Evolutionary conservation across 2,113 vertebrate genomes (phyloP), one percentile per base, ranked within the genome.

Genomic region (Eulacestoma nigropectus): DNA sequence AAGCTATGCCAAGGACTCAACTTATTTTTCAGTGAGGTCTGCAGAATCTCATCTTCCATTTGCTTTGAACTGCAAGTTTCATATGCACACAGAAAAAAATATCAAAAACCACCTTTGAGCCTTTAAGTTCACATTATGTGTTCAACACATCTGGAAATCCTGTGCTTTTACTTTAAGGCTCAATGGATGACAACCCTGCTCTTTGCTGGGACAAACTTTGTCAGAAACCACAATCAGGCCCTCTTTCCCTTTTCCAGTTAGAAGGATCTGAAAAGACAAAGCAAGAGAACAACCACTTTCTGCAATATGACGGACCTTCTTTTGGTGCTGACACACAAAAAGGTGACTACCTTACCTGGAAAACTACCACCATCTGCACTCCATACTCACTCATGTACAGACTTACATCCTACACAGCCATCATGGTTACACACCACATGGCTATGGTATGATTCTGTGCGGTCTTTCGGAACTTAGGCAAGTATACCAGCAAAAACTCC

Each of bases 1-100:
- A 93, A 84, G 82, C 57, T 73, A 93, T 60, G 69, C 77, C 73
- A 81, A 77, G 37, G 74, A 92, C 82, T 90, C 78, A 87, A 87
- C 74, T 60, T 76, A 16, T 73, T 87, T 87, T 87, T 74, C 85
- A 87, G 74, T 47, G 41, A 77, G 72, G 44, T 77, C 80, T 83
- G 57, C 53, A 86, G 64, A 84, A 87, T 78, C 50, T 78, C 46
- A 49, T 74, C 81, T 95, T 89, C 81, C 68, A 60, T 73, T 77
- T 90, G 79, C 77, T 96, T 91, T 91, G 55, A 90, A 90, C 74
- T 33, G 50, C 74, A 60, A 42, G 35, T 41, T 70, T 91, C n/a
- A 57, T 70, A 81, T 13, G 46, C 16, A 21, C 23, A 69, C 33
- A 62, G 9, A 70, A 67, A 74, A 85, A 75, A 77, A 84, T 11